Percentiles rank a stretch among this genome's conserved stretches.
phyloP scores from a whole-genome alignment of 2,888 invertebrate genomes.

The Pachymerium ferrugineum region DNA sequence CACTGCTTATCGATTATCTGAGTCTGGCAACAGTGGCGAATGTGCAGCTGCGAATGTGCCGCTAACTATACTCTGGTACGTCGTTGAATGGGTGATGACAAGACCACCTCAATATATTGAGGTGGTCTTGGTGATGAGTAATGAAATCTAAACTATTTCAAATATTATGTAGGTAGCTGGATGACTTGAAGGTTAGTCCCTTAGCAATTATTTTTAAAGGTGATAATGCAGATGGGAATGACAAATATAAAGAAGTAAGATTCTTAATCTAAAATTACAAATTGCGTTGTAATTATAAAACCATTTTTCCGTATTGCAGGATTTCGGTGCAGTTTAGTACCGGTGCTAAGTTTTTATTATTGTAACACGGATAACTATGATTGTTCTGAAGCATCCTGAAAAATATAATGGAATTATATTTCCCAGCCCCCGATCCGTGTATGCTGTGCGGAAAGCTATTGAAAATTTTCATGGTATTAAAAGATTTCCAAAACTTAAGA shows the following conservation, averaged over 20 bases:
- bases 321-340: background rate
- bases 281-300: background rate
- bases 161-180: too few relatives aligned
- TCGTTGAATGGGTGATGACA: too few relatives aligned
- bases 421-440: background rate
- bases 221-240: background rate
- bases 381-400: background rate
- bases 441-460: background rate
- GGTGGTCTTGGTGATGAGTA: too few relatives aligned
- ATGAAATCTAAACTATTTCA: too few relatives aligned
- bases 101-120: too few relatives aligned
- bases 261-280: background rate
- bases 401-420: background rate
- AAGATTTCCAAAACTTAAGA: too few relatives aligned
- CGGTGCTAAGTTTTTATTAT: background rate
- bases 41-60: too few relatives aligned
- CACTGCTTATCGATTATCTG: too few relatives aligned
- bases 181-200: too few relatives aligned
- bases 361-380: background rate
- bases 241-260: background rate
- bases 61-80: too few relatives aligned
- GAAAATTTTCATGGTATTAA: background rate
- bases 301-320: background rate
- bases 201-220: background rate
- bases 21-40: too few relatives aligned